Evolutionary conservation across 2,797 vertebrate genomes (phyloP).

Genomic region (Peromyscus aztecus): DNA sequence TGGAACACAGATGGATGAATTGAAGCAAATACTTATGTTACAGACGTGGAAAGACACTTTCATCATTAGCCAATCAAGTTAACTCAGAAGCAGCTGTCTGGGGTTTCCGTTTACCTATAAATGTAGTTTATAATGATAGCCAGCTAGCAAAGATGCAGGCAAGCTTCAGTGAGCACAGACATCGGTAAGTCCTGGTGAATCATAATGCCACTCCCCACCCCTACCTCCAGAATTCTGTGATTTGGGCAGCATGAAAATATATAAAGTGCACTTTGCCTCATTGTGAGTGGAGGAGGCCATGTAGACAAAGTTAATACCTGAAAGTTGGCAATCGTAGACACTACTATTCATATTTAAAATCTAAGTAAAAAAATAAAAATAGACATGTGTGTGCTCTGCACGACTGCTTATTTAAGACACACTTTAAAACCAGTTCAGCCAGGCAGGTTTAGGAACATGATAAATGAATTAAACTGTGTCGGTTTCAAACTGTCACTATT

Average conservation of each 20-base stretch:
- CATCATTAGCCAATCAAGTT: neutral
- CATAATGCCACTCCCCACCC: neutral
- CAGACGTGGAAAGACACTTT: neutral
- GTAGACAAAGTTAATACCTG: conserved; percentile 19
- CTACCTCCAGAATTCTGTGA: neutral
- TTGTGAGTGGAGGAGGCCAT: neutral
- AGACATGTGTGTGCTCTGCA: neutral
- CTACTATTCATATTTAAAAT: conserved; percentile 52
- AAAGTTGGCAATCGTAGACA: neutral
- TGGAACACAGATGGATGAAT: neutral
- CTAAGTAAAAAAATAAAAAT: conserved; percentile 50
- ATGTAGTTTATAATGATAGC: neutral
- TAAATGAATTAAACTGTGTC: conserved; percentile 72
- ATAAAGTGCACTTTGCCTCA: neutral
- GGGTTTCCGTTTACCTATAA: neutral
- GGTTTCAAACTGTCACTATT: conserved; percentile 70
- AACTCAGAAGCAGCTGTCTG: neutral
- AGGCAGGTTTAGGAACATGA: conserved; percentile 37
- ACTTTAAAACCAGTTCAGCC: conserved; percentile 19
- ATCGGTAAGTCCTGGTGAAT: neutral
- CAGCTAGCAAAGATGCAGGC: neutral
- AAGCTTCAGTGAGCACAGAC: neutral
- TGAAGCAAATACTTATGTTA: neutral
- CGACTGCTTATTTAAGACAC: conserved; percentile 51
- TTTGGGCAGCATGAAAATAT: neutral